Evolutionary conservation across 30 jellyfish, hydroid and myxozoan genomes (phyloP).

Genomic region (Catostylus mosaicus): DNA sequence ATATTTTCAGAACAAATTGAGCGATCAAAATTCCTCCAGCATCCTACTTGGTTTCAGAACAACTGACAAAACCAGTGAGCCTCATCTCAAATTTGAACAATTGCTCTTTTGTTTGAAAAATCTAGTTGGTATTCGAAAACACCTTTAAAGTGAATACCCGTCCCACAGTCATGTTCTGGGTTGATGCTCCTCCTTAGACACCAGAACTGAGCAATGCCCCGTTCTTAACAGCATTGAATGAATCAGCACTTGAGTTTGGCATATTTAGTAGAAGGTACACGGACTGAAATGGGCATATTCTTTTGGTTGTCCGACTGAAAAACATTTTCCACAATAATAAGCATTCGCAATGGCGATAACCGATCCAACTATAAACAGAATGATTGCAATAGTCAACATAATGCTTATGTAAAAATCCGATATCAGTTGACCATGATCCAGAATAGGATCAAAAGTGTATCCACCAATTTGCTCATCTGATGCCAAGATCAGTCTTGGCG

Average conservation of each 20-base stretch:
- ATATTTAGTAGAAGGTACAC: conserved; percentile 83
- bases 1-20: too few species aligned
- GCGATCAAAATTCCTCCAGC: too few species aligned
- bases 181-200: too few species aligned
- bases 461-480: not conserved
- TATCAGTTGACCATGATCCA: not conserved
- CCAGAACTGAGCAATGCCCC: too few species aligned
- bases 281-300: conserved; percentile 97
- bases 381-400: conserved; percentile 86
- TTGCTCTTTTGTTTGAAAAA: too few species aligned
- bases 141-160: too few species aligned
- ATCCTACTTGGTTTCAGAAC: too few species aligned
- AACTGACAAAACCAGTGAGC: too few species aligned
- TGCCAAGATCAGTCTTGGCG: not conserved
- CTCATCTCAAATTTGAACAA: too few species aligned
- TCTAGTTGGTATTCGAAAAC: too few species aligned
- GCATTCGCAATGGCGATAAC: conserved; percentile 89
- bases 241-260: too few species aligned
- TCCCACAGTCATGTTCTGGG: not conserved
- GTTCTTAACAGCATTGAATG: too few species aligned
- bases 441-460: not conserved
- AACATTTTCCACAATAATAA: conserved; percentile 90
- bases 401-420: not conserved
- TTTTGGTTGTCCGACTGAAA: conserved; percentile 87
- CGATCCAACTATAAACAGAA: conserved; percentile 81